phyloP scores from a whole-genome alignment of 2,888 invertebrate species.

The Chymomyza procnemis region DNA sequence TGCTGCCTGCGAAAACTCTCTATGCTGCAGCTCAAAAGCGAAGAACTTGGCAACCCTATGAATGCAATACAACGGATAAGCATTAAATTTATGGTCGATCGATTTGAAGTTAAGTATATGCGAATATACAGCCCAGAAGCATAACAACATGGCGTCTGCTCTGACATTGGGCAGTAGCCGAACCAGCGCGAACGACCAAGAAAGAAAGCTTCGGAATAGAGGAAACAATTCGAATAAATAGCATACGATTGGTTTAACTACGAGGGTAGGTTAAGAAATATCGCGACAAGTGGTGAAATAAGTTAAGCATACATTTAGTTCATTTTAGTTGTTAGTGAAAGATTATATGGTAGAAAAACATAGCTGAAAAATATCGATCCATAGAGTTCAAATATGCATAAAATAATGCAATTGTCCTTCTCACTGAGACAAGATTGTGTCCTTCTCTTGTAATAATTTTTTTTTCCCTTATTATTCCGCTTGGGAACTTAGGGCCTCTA shows the following conservation, averaged over 20 bases:
- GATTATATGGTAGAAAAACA: too few species aligned
- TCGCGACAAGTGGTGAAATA: too few species aligned
- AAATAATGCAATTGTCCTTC: too few species aligned
- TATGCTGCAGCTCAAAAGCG: background rate
- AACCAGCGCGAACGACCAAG: background rate
- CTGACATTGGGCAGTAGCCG: slow-evolving; percentile 8
- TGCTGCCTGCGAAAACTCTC: background rate
- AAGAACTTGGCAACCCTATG: slow-evolving; percentile 26
- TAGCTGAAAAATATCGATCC: too few species aligned
- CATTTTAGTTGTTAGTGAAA: too few species aligned
- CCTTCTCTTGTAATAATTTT: too few species aligned
- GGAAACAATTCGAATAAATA: slow-evolving; percentile 7
- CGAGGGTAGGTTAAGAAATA: too few species aligned
- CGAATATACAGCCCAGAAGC: slow-evolving; percentile 38
- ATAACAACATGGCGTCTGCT: background rate
- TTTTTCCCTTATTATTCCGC: too few species aligned
- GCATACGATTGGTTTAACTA: background rate
- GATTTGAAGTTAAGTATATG: slow-evolving; percentile 71
- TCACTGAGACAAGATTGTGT: too few species aligned
- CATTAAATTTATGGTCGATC: slow-evolving; percentile 74
- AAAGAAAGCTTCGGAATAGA: slow-evolving; percentile 15
- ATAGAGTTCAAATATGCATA: too few species aligned
- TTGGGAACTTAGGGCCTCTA: too few species aligned
- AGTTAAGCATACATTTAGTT: too few species aligned
- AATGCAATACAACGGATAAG: slow-evolving; percentile 36